Evolutionary conservation across 2,797 vertebrate genomes (phyloP).

Genomic region (Sarcophilus harrisii): DNA sequence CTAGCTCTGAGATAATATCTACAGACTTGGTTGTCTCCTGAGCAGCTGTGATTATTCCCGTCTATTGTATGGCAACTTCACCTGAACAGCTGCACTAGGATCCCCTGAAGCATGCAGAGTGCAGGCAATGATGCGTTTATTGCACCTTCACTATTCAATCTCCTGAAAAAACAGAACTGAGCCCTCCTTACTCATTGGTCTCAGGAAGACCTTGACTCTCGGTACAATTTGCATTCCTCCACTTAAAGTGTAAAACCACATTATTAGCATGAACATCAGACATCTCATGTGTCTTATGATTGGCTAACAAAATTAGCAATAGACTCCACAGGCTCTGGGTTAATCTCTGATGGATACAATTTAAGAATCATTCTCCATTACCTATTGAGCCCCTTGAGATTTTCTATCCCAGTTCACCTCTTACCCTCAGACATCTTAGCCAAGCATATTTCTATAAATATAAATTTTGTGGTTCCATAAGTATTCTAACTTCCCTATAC

Average conservation of each 20-base stretch:
- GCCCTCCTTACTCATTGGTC: not conserved
- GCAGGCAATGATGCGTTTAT: not conserved
- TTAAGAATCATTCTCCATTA: not conserved
- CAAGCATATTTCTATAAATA: not conserved
- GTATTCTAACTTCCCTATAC: not conserved
- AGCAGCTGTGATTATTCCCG: not conserved
- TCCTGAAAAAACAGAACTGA: not conserved
- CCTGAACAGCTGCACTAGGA: not conserved
- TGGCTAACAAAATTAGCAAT: not conserved
- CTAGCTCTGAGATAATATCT: not conserved
- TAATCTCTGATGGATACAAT: not conserved
- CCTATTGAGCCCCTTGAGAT: not conserved
- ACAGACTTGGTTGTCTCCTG: not conserved
- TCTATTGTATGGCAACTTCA: not conserved
- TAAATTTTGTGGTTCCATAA: not conserved
- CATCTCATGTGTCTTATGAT: not conserved
- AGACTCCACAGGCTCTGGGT: not conserved
- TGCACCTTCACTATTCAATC: not conserved
- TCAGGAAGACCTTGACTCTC: not conserved
- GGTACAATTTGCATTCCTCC: not conserved
- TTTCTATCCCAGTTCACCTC: not conserved
- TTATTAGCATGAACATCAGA: constrained; percentile 2
- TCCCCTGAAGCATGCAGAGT: not conserved
- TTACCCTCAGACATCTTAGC: not conserved
- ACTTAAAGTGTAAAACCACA: not conserved